phyloP scores from a whole-genome alignment of 2,888 invertebrate genomes.

The Hybos culiciformis region DNA sequence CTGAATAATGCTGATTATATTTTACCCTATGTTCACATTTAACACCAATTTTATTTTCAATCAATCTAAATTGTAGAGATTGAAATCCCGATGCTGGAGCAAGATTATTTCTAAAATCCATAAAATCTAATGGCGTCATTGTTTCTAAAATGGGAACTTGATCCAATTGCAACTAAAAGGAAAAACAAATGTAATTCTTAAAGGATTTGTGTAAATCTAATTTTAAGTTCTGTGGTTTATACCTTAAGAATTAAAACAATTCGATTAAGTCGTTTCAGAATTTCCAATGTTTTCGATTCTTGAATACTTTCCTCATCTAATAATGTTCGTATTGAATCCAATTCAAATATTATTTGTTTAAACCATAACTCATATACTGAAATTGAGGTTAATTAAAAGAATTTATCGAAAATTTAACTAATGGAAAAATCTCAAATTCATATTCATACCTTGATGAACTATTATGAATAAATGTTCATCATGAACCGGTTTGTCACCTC shows the following conservation, averaged over 20 bases:
- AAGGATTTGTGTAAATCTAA: too few relatives aligned
- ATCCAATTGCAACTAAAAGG: slow-evolving; percentile 72
- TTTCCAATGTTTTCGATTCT: slow-evolving; percentile 84
- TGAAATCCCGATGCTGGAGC: slow-evolving; percentile 97
- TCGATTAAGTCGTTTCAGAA: slow-evolving; percentile 79
- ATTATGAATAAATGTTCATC: slow-evolving; percentile 97
- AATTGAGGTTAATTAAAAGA: too few relatives aligned
- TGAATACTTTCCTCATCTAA: slow-evolving; percentile 65
- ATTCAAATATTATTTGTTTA: slow-evolving; percentile 94
- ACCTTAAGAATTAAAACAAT: slow-evolving; percentile 88
- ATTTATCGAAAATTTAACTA: too few relatives aligned
- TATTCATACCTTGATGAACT: slow-evolving; percentile 79
- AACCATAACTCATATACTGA: slow-evolving; percentile 98
- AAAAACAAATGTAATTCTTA: slow-evolving; percentile 7
- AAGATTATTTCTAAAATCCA: slow-evolving; percentile 89
- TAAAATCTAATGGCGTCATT: slow-evolving; percentile 97
- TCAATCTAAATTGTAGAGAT: slow-evolving; percentile 84
- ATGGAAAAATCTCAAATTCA: too few relatives aligned
- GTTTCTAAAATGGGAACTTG: slow-evolving; percentile 97
- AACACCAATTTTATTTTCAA: slow-evolving; percentile 86
- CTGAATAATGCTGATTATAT: slow-evolving; percentile 84
- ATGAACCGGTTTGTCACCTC: slow-evolving; percentile 64
- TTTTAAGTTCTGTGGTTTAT: slow-evolving; percentile 14
- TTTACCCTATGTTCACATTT: slow-evolving; percentile 75
- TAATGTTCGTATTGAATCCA: slow-evolving; percentile 79